Evolutionary conservation across 2,888 invertebrate species (phyloP), one percentile per base, ranked within the genome.

Genomic region (Trisateles emortualis): DNA sequence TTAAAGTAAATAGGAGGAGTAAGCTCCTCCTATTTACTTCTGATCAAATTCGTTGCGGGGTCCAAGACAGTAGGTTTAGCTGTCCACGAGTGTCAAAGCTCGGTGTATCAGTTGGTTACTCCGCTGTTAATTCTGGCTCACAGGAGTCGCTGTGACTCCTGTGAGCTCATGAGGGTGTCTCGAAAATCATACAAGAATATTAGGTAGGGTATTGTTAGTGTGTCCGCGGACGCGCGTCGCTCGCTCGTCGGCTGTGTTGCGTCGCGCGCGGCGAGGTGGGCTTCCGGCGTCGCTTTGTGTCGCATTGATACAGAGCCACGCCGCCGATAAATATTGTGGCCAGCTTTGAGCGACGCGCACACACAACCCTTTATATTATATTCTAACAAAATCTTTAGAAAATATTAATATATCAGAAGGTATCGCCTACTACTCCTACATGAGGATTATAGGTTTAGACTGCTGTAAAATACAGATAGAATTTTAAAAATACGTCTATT

Each of bases 261-360:
- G 76, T 78, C 74, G 81, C 78, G 77, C 70, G 72, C 77, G 76
- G 77, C 79, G 84, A 87, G 87, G 87, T 87, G 86, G 81, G 88
- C 88, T 90, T 90, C 90, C 91, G 88, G 83, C 85, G 83, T 76
- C 82, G 88, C 90, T 90, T 90, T 90, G 88, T 85, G 85, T 74
- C 81, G 83, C 86, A 87, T 84, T 88, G 89, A 90, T 90, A 89
- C 87, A 83, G 83, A 83, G 81, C 84, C 87, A 84, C 83, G 81
- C 84, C 87, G 85, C 87, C 91, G 88, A 92, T 91, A 92, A 91
- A 92, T 92, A 92, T 92, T 92, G 91, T 90, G 90, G 89, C 86
- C 84, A 80, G 84, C 88, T 90, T 88, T 88, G 88, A 64, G 58
- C 64, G 62, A 60, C 53, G 64, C 57, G 52, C 57, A 57, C 55